Evolutionary conservation across 2,888 invertebrate species (phyloP), one percentile per base, ranked within the genome.

Genomic region (Acrobasis suavella): DNA sequence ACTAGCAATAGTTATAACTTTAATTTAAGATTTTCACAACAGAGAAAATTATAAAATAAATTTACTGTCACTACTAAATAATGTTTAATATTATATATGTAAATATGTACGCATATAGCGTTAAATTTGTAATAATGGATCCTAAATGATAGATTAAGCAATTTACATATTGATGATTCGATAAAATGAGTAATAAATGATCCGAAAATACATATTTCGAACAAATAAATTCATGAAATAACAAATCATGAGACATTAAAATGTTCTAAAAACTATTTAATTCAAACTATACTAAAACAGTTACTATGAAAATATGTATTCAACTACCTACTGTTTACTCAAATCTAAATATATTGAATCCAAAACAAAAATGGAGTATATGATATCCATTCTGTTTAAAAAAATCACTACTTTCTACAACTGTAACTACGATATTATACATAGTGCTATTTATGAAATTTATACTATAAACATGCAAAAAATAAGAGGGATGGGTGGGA

Each of bases 381-480:
- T 42, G 15, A 9, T 49, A 22, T n/a, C 52, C 42, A 52, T 14
- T n/a, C 42, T 60, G 16, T 32, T 42, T 42, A 14, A 54, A 64
- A 60, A 49, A 16, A 37, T 9, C 1, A 50, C 59, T 60, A 59
- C 38, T 49, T 54, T 16, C 9, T 42, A 14, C 55, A 54, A 55
- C 15, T 42, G 39, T 38, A 49, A 32, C 56, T 64, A 64, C 58
- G n/a, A 22, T 52, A 62, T 32, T 22, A 64, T 22, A 52, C 17
- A 58, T 62, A 50, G 38, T 60, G 60, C 60, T 64, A 62, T 62
- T 49, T 42, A 62, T 58, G 37, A 51, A 55, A 62, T 46, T n/a
- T 54, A 63, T 39, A 32, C 50, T 50, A 63, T 8, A 51, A n/a
- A 51, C 59, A 60, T 63, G 59, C 60, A 17, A 17, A 63, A 55